These are phyloP conservation scores for Cactoblastis cactorum DNA, from an alignment of 2,888 invertebrate species.

Conservation along the genomic window DNA sequence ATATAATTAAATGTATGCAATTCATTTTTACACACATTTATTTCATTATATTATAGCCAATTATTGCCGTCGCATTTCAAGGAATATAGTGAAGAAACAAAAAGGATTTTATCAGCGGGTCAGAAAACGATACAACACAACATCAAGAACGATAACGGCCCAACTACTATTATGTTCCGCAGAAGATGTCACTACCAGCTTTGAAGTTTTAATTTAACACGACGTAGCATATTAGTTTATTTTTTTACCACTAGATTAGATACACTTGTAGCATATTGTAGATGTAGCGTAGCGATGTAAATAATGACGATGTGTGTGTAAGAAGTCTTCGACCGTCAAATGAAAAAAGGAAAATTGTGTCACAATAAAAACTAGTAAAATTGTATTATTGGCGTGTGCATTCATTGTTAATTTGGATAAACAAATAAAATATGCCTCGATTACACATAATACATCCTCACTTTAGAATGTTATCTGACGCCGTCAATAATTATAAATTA, in stretches of 20 bases:
- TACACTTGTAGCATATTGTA: too few species aligned
- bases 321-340: conserved; percentile 20
- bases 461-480: conserved; percentile 8
- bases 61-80: too few species aligned
- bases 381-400: conserved; percentile 9
- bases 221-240: background rate
- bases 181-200: background rate
- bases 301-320: background rate
- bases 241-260: background rate
- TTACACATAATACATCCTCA: conserved; percentile 17
- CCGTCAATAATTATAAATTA: conserved; percentile 34
- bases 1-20: too few species aligned
- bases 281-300: background rate
- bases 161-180: background rate
- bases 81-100: too few species aligned
- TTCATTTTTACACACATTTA: too few species aligned
- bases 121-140: too few species aligned
- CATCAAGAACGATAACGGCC: too few species aligned
- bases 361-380: conserved; percentile 33
- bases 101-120: too few species aligned
- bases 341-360: conserved; percentile 34
- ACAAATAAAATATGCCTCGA: background rate
- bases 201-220: background rate
- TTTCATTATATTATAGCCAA: too few species aligned
- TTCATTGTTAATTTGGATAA: background rate